Evolutionary conservation across 2,797 vertebrate genomes (phyloP).

Genomic region (Phataginus tricuspis): DNA sequence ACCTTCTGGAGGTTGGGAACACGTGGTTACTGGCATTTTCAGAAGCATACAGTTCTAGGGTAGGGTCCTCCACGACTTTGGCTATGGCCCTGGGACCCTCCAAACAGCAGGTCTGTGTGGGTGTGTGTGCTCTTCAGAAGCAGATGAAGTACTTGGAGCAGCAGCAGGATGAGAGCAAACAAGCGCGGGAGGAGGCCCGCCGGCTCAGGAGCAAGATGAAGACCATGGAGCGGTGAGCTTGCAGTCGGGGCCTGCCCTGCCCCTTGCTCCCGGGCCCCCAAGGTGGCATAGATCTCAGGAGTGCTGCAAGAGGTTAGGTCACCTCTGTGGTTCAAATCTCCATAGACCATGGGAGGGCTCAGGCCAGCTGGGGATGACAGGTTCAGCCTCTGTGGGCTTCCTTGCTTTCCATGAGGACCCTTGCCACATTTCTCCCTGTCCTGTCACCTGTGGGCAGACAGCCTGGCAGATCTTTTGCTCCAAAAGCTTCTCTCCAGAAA

Average conservation of each 20-base stretch:
- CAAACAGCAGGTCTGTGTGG: neutral
- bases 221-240: slow-evolving; percentile 92
- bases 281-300: neutral
- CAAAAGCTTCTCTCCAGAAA: neutral
- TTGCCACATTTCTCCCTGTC: neutral
- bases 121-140: slow-evolving; percentile 88
- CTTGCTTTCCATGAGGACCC: neutral
- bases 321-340: neutral
- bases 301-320: neutral
- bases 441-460: neutral
- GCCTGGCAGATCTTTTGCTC: neutral
- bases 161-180: slow-evolving; percentile 90
- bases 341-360: neutral
- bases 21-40: neutral
- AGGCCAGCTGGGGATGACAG: neutral
- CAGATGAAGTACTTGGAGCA: slow-evolving; percentile 96
- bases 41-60: neutral
- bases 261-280: neutral
- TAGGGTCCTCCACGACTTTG: neutral
- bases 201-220: slow-evolving; percentile 92
- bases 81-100: slow-evolving; percentile 20
- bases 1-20: neutral
- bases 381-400: neutral
- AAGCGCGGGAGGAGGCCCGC: slow-evolving; percentile 92
- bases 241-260: rapidly evolving